Evolutionary conservation across 2,888 invertebrate genomes (phyloP), one percentile per base, ranked within the genome.

Genomic region (Acanthosepion esculentum): DNA sequence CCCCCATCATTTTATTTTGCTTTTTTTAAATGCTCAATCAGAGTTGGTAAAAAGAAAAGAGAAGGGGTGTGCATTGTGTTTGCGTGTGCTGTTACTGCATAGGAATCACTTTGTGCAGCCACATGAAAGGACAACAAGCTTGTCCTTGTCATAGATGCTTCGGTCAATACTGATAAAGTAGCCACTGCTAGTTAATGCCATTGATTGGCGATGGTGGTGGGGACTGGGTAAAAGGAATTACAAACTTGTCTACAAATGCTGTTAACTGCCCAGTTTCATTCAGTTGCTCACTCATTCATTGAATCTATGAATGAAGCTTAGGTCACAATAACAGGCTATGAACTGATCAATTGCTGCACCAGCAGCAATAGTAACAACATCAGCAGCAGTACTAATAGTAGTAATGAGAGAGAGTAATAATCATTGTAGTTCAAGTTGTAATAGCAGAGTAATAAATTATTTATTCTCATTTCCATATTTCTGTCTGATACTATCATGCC

Each of bases 101-200:
- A 78, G 78, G 78, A 78, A 78, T 78, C 78, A 78, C 78, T 78
- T 78, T 78, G 78, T 78, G 78, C n/a, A 78, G 15, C 78, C 78
- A 78, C 78, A 78, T 78, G 78, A 78, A 78, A 78, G 78, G 78
- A 78, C 78, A 78, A 78, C 78, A 78, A 78, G 78, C 78, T 78
- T 78, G 78, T 78, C 78, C 78, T 78, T 78, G 78, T 78, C 78
- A n/a, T 78, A 78, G n/a, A 78, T 78, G 78, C n/a, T 78, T 78
- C n/a, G 78, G 78, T 78, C 78, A 78, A 78, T 78, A n/a, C n/a
- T 78, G 78, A 78, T 78, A n/a, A 78, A 78, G 78, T 78, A n/a
- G 78, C n/a, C 78, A 78, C 78, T 78, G 78, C 78, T 78, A 78
- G 78, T 78, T 78, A 78, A 78, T 78, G 15, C 78, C 78, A 78